Percentiles rank a stretch among this genome's conserved stretches.
Evolutionary conservation across 2,113 vertebrate species (phyloP).

Genomic region (Camelus dromedarius): DNA sequence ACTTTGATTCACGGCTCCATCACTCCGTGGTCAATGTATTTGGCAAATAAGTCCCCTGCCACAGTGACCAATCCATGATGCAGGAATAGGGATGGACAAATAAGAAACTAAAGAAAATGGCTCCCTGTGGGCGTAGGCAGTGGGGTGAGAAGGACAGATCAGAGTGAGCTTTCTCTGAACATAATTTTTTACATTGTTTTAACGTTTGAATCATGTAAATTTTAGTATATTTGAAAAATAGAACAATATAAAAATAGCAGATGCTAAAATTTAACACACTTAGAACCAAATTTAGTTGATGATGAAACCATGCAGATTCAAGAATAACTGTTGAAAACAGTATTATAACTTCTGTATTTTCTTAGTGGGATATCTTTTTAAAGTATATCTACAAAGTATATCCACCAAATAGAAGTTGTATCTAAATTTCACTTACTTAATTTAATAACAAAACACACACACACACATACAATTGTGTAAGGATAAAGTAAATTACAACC

Average conservation of each 20-base stretch:
- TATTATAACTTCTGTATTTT: background rate
- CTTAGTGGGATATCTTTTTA: background rate
- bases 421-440: conserved; percentile 16
- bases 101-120: background rate
- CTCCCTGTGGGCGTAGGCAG: background rate
- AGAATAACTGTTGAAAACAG: background rate
- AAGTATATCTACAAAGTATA: background rate
- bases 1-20: background rate
- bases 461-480: background rate
- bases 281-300: background rate
- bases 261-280: background rate
- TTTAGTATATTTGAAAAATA: conserved; percentile 11
- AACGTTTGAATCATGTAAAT: background rate
- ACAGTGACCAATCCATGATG: background rate
- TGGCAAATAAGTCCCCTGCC: background rate
- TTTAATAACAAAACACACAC: background rate
- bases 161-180: background rate
- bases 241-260: background rate
- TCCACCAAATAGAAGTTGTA: background rate
- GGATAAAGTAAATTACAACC: background rate
- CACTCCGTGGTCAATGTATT: background rate
- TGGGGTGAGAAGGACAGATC: background rate
- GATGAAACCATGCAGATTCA: background rate
- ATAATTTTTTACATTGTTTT: background rate
- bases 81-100: background rate